phyloP scores from a whole-genome alignment of 2,797 vertebrate species.

The Smutsia temminckii region DNA sequence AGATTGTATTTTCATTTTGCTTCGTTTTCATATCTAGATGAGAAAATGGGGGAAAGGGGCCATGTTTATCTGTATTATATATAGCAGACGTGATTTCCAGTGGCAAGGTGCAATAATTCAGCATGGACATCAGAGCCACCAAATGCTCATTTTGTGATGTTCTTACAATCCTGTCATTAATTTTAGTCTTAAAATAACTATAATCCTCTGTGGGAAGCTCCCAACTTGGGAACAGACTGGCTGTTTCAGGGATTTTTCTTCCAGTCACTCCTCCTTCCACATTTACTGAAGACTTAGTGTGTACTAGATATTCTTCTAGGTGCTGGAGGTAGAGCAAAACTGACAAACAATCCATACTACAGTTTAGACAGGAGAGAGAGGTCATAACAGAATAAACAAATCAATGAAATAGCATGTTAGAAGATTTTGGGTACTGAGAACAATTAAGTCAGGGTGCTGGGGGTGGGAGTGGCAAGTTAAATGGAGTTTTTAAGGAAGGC shows the following conservation, averaged over 20 bases:
- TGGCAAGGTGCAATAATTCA: background rate
- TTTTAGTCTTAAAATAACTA: background rate
- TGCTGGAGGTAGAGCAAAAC: background rate
- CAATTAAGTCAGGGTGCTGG: background rate
- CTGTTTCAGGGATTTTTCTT: background rate
- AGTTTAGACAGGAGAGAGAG: background rate
- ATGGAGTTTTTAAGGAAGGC: background rate
- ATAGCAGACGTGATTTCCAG: background rate
- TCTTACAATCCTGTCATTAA: background rate
- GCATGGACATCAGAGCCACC: background rate
- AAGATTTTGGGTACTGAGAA: background rate
- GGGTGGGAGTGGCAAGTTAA: background rate
- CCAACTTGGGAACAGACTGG: background rate
- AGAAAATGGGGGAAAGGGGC: background rate
- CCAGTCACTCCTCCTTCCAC: background rate
- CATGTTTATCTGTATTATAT: background rate
- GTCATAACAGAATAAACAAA: background rate
- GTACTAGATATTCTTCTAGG: background rate
- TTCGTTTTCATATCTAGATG: background rate
- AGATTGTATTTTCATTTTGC: background rate
- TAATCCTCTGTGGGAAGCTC: background rate
- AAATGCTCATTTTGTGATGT: background rate
- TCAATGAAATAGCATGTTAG: background rate
- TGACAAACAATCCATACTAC: background rate
- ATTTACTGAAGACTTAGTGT: background rate